phyloP scores from a whole-genome alignment of 2,797 vertebrate genomes.

The Sebastes steindachneri region DNA sequence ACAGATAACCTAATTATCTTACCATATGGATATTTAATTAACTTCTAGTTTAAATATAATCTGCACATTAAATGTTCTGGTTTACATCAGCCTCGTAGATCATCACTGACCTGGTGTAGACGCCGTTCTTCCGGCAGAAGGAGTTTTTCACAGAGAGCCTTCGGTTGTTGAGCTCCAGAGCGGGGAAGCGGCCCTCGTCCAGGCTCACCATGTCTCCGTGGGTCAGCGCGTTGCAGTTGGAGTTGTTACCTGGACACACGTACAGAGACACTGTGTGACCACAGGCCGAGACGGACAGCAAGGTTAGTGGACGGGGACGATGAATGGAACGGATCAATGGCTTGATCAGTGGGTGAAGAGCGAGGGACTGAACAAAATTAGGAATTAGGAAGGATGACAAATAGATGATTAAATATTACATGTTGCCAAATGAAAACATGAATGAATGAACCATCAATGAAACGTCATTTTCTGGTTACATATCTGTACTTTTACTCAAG shows the following conservation, averaged over 20 bases:
- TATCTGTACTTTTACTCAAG: no score
- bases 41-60: background rate
- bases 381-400: background rate
- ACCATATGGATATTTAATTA: slow-evolving; percentile 31
- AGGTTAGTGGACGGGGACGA: slow-evolving; percentile 41
- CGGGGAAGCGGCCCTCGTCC: slow-evolving; percentile 94
- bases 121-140: slow-evolving; percentile 96
- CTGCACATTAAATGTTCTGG: background rate
- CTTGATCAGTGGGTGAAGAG: background rate
- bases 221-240: slow-evolving; percentile 91
- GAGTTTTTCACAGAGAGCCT: slow-evolving; percentile 96
- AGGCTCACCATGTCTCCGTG: slow-evolving; percentile 97
- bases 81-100: background rate
- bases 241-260: slow-evolving; percentile 86
- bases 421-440: background rate
- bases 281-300: slow-evolving; percentile 57
- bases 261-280: slow-evolving; percentile 78
- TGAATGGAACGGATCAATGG: background rate
- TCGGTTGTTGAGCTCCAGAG: slow-evolving; percentile 96
- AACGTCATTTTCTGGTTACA: no score
- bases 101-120: slow-evolving; percentile 91
- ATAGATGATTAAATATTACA: background rate
- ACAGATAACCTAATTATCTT: slow-evolving; percentile 19
- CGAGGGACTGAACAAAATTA: background rate
- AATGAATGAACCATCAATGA: background rate